Evolutionary conservation across 2,888 invertebrate genomes (phyloP).

Genomic region (Melangyna quadrimaculata): DNA sequence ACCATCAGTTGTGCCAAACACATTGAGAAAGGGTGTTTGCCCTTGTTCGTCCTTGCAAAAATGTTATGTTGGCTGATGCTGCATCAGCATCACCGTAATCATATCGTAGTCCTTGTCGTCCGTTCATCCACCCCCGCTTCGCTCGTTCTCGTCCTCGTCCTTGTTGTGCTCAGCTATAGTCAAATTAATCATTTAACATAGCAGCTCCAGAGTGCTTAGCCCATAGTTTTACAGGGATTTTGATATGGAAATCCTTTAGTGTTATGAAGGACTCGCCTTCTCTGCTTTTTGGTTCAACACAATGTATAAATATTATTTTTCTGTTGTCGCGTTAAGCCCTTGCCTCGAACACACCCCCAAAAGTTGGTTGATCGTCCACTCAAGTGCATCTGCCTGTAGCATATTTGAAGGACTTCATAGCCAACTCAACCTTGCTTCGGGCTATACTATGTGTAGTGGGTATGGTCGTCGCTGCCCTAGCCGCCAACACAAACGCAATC

Average conservation of each 20-base stretch:
- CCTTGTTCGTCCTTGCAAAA: slow-evolving; percentile 65
- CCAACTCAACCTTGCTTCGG: slow-evolving; percentile 33
- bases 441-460: not conserved
- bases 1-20: slow-evolving; percentile 26
- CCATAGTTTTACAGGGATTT: slow-evolving; percentile 62
- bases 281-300: slow-evolving; percentile 35
- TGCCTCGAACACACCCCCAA: not conserved
- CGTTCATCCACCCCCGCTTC: not conserved
- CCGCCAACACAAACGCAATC: not conserved
- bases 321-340: slow-evolving; percentile 43
- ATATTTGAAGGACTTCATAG: slow-evolving; percentile 42
- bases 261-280: slow-evolving; percentile 39
- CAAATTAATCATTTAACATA: slow-evolving; percentile 67
- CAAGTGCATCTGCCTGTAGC: slow-evolving; percentile 65
- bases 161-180: slow-evolving; percentile 13
- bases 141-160: not conserved
- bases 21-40: slow-evolving; percentile 38
- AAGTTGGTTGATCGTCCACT: slow-evolving; percentile 62
- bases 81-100: slow-evolving; percentile 4
- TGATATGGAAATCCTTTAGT: slow-evolving; percentile 62
- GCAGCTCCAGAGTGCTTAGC: slow-evolving; percentile 44
- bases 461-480: not conserved
- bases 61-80: slow-evolving; percentile 15
- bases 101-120: slow-evolving; percentile 8
- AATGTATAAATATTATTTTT: slow-evolving; percentile 69